A percentile compares a stretch with the other conserved stretches of the same genome.
phyloP scores from a whole-genome alignment of 2,113 vertebrate genomes.

The Thinocorus orbignyianus region DNA sequence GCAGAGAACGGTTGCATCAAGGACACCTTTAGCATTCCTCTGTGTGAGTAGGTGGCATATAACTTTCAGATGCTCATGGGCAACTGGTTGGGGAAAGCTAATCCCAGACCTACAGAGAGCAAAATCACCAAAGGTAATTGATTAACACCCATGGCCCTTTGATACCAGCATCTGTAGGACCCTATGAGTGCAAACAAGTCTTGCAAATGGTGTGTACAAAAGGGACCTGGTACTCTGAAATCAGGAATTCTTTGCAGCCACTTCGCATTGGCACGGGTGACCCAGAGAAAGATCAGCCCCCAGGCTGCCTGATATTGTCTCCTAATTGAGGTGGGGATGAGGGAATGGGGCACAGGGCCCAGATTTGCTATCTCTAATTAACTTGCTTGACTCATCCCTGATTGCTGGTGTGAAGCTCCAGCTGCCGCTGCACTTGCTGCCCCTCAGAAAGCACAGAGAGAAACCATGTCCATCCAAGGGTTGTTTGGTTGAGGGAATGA shows the following conservation, averaged over 20 bases:
- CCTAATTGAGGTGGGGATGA: not conserved
- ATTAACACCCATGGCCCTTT: not conserved
- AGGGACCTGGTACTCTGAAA: not conserved
- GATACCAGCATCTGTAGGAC: not conserved
- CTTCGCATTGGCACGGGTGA: not conserved
- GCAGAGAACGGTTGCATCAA: not conserved
- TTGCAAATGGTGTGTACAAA: not conserved
- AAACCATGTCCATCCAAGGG: accelerated
- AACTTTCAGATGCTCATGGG: not conserved
- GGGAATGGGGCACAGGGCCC: not conserved
- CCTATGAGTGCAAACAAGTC: not conserved
- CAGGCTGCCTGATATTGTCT: not conserved
- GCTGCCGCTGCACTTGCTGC: not conserved
- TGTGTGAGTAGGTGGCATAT: not conserved
- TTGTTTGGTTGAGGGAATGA: not conserved
- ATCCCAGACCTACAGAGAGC: not conserved
- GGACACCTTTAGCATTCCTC: not conserved
- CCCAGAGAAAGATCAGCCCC: not conserved
- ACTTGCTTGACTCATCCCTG: not conserved
- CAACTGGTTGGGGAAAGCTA: not conserved
- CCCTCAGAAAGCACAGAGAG: not conserved
- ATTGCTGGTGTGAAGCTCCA: not conserved
- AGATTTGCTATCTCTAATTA: not conserved
- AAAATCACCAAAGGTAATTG: not conserved
- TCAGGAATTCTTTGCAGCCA: not conserved